A percentile compares a stretch with the other conserved stretches of the same genome.
Evolutionary conservation across 2,888 invertebrate genomes (phyloP).

Genomic region (Melinaea marsaeus): DNA sequence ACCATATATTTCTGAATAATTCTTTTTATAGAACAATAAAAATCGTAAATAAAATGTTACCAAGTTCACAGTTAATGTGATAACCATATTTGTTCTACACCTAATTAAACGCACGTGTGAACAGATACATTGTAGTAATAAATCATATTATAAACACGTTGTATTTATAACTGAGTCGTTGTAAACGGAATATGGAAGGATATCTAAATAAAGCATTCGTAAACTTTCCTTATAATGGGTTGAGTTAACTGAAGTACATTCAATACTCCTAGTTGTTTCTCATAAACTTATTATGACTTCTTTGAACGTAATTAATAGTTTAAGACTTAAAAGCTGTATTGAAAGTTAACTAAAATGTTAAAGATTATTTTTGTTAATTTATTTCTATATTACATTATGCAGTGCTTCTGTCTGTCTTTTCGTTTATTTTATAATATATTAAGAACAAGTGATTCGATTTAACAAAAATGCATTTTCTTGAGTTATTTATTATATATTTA

Average conservation of each 20-base stretch:
- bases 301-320: no score
- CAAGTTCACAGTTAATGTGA: slow-evolving; percentile 35
- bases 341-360: no score
- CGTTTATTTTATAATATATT: no score
- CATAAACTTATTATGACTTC: no score
- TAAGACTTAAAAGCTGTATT: no score
- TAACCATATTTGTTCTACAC: slow-evolving; percentile 40
- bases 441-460: no score
- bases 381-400: no score
- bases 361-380: no score
- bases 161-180: slow-evolving; percentile 17
- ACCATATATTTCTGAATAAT: neutral
- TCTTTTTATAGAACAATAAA: neutral
- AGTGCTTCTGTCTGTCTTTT: no score
- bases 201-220: slow-evolving; percentile 5
- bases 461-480: no score
- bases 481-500: no score
- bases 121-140: slow-evolving; percentile 50
- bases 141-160: slow-evolving; percentile 39
- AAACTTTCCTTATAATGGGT: neutral
- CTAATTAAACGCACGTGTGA: slow-evolving; percentile 68
- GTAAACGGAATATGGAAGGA: slow-evolving; percentile 3
- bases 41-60: neutral
- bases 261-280: no score
- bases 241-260: neutral